Evolutionary conservation across 2,113 vertebrate species (phyloP), one percentile per base, ranked within the genome.

Genomic region (Corythoichthys haematopterus): DNA sequence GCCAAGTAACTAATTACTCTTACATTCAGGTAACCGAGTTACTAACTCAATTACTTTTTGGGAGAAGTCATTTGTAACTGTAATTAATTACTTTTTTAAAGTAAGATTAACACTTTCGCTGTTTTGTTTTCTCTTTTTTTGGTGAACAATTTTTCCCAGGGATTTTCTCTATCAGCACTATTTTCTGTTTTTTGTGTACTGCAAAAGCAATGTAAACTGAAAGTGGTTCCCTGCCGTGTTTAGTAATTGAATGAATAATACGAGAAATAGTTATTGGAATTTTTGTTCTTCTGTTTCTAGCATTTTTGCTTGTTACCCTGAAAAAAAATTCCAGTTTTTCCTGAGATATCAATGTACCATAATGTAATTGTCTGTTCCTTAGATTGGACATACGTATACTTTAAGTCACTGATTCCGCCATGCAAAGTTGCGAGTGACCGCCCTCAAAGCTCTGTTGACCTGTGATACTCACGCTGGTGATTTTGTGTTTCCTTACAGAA

Each of bases 401-500:
- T 13, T 36, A 33, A 38, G 50, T 11, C 37, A 64, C 46, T n/a
- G 57, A 10, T 43, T 16, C 13, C 11, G 4, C 51, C 37, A 66
- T 36, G 51, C 37, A 71, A 40, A 76, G 20, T 43, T 43, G 40
- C 6, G 6, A 5, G 40, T 43, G 40, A 5, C 9, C 40, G 9
- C 71, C 65, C 16, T 68, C 35, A 52, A 69, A 72, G 55, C 70
- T 15, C 36, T 11, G n/a, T 66, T 81, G 72, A 78, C 65, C 62
- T 71, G 65, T 87, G 72, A 85, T 68, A 70, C 68, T 81, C 48
- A 82, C 51, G 16, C 58, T 77, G 43, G 52, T 84, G 61, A 76
- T 71, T 90, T 74, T 75, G 52, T 75, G 64, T 84, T 79, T 79
- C 61, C 75, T 70, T 84, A 40, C 88, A 99, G 96, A 97, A 93